phyloP scores from a whole-genome alignment of 2,888 invertebrate species.

The Loripinus fragilis region DNA sequence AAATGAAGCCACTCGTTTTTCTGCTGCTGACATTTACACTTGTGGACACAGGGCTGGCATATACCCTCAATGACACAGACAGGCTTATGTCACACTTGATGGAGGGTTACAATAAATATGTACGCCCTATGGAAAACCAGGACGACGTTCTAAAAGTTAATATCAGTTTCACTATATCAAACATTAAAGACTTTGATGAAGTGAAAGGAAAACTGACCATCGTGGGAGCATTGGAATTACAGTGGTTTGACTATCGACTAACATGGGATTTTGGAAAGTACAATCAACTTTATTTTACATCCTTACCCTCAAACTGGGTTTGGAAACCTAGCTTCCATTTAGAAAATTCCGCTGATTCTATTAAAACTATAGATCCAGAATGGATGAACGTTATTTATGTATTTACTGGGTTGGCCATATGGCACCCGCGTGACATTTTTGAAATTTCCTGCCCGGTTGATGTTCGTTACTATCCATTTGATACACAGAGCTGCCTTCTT shows the following conservation, averaged over 20 bases:
- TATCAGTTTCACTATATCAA: neutral
- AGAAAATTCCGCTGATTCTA: neutral
- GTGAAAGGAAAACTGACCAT: neutral
- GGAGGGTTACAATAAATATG: neutral
- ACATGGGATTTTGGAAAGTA: neutral
- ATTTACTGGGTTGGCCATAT: neutral
- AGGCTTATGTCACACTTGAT: neutral
- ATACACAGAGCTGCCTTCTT: neutral
- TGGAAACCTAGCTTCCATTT: neutral
- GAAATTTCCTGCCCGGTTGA: neutral
- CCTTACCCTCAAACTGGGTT: neutral
- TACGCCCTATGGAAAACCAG: neutral
- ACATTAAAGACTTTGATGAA: neutral
- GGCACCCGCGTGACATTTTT: too few species aligned
- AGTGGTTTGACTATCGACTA: neutral
- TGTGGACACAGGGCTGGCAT: too few species aligned
- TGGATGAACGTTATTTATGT: neutral
- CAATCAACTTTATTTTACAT: neutral
- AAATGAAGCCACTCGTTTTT: too few species aligned
- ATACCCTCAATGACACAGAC: neutral
- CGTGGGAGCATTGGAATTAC: neutral
- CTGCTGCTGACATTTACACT: too few species aligned
- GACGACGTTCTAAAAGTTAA: neutral
- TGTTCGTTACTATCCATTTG: constrained; percentile 4
- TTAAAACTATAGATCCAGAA: neutral